A percentile compares a stretch with the other conserved stretches of the same genome.
These are phyloP conservation scores for Ruditapes philippinarum DNA, from an alignment of 1,140 invertebrate species.

Conservation along the genomic window DNA sequence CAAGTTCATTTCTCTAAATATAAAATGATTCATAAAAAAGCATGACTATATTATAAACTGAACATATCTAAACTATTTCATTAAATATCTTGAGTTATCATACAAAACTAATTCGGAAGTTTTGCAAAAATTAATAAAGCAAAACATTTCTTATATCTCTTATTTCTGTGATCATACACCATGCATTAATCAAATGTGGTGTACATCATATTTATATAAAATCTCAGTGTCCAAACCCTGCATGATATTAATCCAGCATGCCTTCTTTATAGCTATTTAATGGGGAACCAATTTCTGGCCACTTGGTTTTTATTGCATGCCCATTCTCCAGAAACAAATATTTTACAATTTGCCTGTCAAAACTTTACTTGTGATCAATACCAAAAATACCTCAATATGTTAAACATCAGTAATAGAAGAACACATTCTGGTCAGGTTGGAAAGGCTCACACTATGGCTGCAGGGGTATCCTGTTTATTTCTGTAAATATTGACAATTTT, in stretches of 20 bases:
- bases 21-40: too few relatives aligned
- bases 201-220: conserved; percentile 20
- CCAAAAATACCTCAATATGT: too few relatives aligned
- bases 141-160: too few relatives aligned
- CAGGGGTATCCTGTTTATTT: too few relatives aligned
- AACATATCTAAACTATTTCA: too few relatives aligned
- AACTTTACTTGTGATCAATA: not conserved
- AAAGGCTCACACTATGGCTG: too few relatives aligned
- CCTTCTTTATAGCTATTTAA: conserved; percentile 12
- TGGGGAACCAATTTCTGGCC: conserved; percentile 18
- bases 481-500: too few relatives aligned
- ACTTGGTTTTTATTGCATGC: conserved; percentile 25
- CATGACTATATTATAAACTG: too few relatives aligned
- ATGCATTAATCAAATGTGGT: not conserved
- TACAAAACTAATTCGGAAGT: not conserved
- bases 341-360: conserved; percentile 37
- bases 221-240: not conserved
- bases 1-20: too few relatives aligned
- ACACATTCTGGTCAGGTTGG: too few relatives aligned
- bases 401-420: too few relatives aligned
- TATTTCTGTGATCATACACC: not conserved
- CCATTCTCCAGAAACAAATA: conserved; percentile 22
- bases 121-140: not conserved
- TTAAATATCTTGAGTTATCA: too few relatives aligned
- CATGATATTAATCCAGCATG: conserved; percentile 2